phyloP scores from a whole-genome alignment of 2,113 vertebrate species.

The Hydrochoerus hydrochaeris region DNA sequence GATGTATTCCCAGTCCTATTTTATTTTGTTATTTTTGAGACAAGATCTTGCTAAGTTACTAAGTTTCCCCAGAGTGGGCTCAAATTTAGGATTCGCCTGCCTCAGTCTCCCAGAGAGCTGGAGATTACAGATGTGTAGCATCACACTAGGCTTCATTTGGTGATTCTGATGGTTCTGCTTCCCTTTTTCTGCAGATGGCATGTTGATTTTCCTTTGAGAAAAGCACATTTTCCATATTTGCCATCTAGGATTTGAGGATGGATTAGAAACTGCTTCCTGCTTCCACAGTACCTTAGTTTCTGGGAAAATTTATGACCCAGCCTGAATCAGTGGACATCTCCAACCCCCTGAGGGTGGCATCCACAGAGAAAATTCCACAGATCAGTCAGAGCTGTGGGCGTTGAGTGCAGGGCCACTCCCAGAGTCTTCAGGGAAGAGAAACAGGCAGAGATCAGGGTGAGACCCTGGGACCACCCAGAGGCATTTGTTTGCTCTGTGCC shows the following conservation, averaged over 20 bases:
- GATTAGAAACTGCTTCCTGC: neutral
- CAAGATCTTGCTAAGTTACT: neutral
- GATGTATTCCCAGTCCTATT: neutral
- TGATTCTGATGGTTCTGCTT: neutral
- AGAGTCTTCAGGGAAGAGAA: too few relatives aligned
- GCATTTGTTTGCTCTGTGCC: neutral
- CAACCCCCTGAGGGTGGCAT: too few relatives aligned
- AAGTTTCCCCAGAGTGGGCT: neutral
- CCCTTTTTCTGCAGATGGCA: neutral
- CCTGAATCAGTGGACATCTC: neutral
- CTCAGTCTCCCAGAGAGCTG: neutral
- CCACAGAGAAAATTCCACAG: neutral
- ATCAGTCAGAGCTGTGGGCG: too few relatives aligned
- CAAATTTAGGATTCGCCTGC: too few relatives aligned
- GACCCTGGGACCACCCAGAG: neutral
- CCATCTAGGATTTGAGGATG: neutral
- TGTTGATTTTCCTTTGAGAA: neutral
- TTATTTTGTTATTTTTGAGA: neutral
- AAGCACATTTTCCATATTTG: neutral
- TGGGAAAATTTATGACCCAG: neutral
- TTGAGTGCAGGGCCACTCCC: too few relatives aligned
- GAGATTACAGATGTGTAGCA: neutral
- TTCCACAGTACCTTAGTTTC: neutral
- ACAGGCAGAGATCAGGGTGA: neutral
- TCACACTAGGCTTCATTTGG: neutral